phyloP scores from a whole-genome alignment of 2,113 vertebrate species.

The Pelmatolapia mariae region DNA sequence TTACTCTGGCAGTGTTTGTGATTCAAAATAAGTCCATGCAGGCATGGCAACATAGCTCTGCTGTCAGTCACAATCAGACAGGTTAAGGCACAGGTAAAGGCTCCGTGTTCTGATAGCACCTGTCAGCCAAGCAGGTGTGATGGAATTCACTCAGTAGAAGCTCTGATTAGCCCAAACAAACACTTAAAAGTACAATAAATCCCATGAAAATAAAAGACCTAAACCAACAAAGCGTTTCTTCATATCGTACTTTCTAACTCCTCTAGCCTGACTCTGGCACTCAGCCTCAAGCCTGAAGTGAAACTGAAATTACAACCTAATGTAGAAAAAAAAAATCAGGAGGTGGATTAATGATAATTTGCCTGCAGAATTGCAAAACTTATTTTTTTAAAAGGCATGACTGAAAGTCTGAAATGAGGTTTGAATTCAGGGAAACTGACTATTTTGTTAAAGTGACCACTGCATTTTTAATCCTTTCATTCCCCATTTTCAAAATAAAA shows the following conservation, averaged over 20 bases:
- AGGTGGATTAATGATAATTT: background rate
- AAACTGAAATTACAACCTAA: too few relatives aligned
- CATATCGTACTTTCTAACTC: background rate
- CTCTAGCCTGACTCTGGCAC: fast-evolving
- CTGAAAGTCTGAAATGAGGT: background rate
- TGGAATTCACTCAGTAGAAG: background rate
- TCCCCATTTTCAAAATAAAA: background rate
- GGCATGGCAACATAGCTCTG: background rate
- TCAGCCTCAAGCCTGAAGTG: background rate
- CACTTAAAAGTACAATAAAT: background rate
- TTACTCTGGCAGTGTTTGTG: background rate
- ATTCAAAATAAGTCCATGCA: background rate
- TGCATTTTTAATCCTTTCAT: too few relatives aligned
- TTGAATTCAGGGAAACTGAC: background rate
- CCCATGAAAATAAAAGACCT: background rate
- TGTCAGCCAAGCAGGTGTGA: background rate
- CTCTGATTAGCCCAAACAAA: background rate
- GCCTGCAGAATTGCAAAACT: background rate
- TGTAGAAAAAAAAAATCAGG: background rate
- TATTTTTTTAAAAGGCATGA: background rate
- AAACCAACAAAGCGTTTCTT: background rate
- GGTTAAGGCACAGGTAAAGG: background rate
- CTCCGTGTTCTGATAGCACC: background rate
- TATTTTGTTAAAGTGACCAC: too few relatives aligned
- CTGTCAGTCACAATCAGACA: background rate